A percentile compares a stretch with the other conserved stretches of the same genome.
Evolutionary conservation across 2,888 invertebrate genomes (phyloP).

Genomic region (Ophioninae sp.): DNA sequence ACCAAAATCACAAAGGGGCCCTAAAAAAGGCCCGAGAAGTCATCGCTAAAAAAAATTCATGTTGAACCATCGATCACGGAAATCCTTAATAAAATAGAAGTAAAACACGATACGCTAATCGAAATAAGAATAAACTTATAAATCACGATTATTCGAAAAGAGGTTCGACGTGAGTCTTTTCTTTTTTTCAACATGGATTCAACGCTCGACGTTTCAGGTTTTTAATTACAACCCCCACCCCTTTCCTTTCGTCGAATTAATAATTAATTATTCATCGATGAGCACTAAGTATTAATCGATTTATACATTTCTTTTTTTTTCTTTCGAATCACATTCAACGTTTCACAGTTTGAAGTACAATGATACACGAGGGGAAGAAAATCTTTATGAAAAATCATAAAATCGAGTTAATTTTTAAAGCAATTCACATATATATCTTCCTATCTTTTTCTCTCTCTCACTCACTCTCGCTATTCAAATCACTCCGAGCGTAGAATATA

Average conservation of each 20-base stretch:
- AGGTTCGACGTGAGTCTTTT: background rate
- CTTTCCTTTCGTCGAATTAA: background rate
- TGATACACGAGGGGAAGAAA: conserved; percentile 27
- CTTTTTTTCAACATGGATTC: conserved; percentile 3
- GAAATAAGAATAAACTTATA: background rate
- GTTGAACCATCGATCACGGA: background rate
- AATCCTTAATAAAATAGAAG: background rate
- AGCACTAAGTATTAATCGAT: conserved; percentile 1
- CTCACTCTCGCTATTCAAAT: conserved; percentile 41
- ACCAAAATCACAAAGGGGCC: background rate
- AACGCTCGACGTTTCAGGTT: conserved; percentile 12
- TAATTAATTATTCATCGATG: background rate
- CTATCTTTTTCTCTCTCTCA: conserved; percentile 5
- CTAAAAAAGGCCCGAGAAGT: background rate
- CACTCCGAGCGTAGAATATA: conserved; percentile 65
- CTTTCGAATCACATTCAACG: conserved; percentile 59
- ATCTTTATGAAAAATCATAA: conserved; percentile 10
- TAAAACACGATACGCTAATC: background rate
- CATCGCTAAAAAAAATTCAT: background rate
- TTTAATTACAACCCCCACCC: background rate
- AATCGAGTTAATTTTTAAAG: conserved; percentile 5
- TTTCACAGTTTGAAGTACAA: conserved; percentile 58
- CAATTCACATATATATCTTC: background rate
- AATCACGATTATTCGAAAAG: background rate
- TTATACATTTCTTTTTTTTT: conserved; percentile 44